Base-by-base conservation (phyloP, 1,140 invertebrate genomes). In the Caerostris darwini region DNA sequence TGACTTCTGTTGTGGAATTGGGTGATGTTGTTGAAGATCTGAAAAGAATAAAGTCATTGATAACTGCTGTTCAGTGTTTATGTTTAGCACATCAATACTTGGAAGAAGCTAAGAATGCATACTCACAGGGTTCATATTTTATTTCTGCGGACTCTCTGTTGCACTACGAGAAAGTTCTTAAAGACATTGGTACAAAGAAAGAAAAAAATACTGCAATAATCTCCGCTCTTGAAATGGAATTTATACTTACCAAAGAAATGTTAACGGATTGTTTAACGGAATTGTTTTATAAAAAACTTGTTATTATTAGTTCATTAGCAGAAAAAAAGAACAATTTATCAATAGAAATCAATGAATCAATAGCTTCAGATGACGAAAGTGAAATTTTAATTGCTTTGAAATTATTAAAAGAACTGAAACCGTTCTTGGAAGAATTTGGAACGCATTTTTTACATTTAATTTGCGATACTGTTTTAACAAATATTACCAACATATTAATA, bases 1-100 rank as follows among this genome's bases (percentile, higher is more conserved):
- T 95, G 34, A 94, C 95, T 88, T 96, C 96, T 19, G 95, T 95
- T 7, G 95, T 94, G 67, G 96, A 96, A 53, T 96, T 96, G 90
- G 95, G 96, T 81, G 94, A 94, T 64, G 94, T 96, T 56, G 95
- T 95, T 7, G 94, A 95, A 5, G 95, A 96, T 56, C 94, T 96
- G 3, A 90, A 95, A 58, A 95, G 95, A 82, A 94, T 95, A 7
- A 95, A 95, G 64, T 94, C 88, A 64, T 94, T 95, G 10, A 87
- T 96, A 83, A 64, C 94, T 8, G 95, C 95, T 59, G 94, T 96
- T 7, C 94, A 95, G 54, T 95, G 95, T 59, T 86, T 96, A 10
- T 94, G 95, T 17, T 89, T 95, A 19, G 93, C 96, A 7, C 95
- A 96, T 81, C 95, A 96, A 69, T 86, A 93, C 7, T 92, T 96